Percentiles rank a stretch among this genome's conserved stretches.
phyloP scores from a whole-genome alignment of 2,113 vertebrate species.

The Odocoileus hemionus region DNA sequence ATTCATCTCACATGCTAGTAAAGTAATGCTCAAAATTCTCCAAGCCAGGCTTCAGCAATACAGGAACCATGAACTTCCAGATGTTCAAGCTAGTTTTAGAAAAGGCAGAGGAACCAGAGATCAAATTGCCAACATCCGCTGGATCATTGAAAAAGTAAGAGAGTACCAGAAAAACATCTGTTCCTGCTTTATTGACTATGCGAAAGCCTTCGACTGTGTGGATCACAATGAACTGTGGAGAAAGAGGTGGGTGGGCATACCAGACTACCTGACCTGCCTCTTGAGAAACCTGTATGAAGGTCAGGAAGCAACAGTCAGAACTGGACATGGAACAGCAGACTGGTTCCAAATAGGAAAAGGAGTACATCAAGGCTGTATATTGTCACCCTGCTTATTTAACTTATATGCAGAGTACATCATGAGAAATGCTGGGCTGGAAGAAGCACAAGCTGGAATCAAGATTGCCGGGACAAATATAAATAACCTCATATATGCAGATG shows the following conservation, averaged over 20 bases:
- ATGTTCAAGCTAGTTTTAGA: not conserved
- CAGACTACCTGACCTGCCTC: not conserved
- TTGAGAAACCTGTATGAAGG: not conserved
- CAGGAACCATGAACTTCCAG: accelerated
- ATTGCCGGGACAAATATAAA: too few species aligned
- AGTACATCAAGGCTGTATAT: too few species aligned
- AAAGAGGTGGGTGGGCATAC: not conserved
- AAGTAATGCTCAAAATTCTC: not conserved
- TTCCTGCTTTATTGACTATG: not conserved
- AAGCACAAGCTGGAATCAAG: too few species aligned
- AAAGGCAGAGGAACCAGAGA: not conserved
- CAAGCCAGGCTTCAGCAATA: not conserved
- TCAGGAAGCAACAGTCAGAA: too few species aligned
- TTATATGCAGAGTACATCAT: too few species aligned
- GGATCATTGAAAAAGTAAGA: not conserved
- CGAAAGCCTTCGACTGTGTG: not conserved
- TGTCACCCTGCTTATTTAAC: too few species aligned
- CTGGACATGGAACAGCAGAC: too few species aligned
- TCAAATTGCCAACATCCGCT: not conserved
- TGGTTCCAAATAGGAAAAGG: too few species aligned
- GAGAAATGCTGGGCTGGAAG: too few species aligned
- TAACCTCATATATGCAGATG: not conserved
- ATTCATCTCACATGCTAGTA: not conserved
- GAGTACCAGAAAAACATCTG: not conserved
- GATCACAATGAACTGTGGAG: not conserved